Evolutionary conservation across 2,888 invertebrate species (phyloP), one percentile per base, ranked within the genome.

Genomic region (Eueremaeus valkanovi): DNA sequence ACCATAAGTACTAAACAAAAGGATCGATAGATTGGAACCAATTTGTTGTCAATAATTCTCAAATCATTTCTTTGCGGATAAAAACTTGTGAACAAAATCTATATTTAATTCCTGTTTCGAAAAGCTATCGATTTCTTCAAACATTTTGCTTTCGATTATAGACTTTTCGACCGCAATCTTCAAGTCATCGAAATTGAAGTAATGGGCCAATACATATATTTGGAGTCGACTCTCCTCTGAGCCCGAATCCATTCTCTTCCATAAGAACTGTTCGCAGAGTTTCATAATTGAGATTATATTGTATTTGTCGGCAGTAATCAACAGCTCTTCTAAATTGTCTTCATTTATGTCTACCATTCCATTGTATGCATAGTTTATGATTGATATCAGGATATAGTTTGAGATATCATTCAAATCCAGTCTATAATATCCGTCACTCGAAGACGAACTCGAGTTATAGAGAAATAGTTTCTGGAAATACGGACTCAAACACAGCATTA

Each of bases 311-410:
- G 61, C 27, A 31, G 31, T 61, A 1, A 31, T 61, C 16, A 29
- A 6, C 61, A 61, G 18, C 6, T 61, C 61, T 2, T 31, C 61
- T 16, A 61, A 27, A 61, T 61, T 61, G 13, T 61, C 13, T 16
- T 6, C 31, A 29, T 8, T 31, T 27, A 61, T 31, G 29, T 61
- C 29, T 16, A 61, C 29, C 61, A 16, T 21, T 8, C 61, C 61
- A 61, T 27, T 61, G 18, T 61, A 61, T 27, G 61, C 61, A 61
- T 29, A 61, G 61, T 61, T 61, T 21, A 61, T 61, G n/a, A 61
- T 61, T 61, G 27, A 29, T 13, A 29, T 21, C 61, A 61, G 31
- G 16, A 29, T 61, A 61, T 61, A 61, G 33, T 63, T 24, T 13
- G 31, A n/a, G 18, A 33, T 27, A 33, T 63, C 63, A 33, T 63